Evolutionary conservation across 2,888 invertebrate species (phyloP).

Genomic region (Volucella bombylans): DNA sequence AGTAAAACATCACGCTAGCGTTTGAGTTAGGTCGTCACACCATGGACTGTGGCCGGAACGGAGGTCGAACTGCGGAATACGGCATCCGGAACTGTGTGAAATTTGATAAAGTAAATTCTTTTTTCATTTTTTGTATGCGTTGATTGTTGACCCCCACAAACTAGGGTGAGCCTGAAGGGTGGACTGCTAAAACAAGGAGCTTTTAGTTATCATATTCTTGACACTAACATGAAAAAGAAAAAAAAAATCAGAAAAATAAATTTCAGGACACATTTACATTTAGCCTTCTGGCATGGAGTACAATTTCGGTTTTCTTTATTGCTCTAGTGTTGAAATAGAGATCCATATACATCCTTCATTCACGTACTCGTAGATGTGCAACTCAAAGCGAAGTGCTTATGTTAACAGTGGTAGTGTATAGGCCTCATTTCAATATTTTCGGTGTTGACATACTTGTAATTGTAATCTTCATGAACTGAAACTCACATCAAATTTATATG

Average conservation of each 20-base stretch:
- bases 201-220: slow-evolving; percentile 3
- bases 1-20: slow-evolving; percentile 49
- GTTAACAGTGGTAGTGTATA: no score
- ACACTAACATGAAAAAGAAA: slow-evolving; percentile 5
- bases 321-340: no score
- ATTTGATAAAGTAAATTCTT: slow-evolving; percentile 40
- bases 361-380: no score
- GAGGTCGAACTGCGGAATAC: not conserved
- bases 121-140: not conserved
- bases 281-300: no score
- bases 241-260: not conserved
- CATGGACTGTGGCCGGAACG: not conserved
- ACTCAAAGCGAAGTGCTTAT: no score
- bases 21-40: slow-evolving; percentile 29
- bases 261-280: no score
- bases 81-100: not conserved
- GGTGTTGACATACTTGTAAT: no score
- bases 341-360: no score
- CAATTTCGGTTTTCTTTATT: no score
- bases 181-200: not conserved
- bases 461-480: no score
- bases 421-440: no score
- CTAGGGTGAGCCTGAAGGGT: not conserved
- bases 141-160: slow-evolving; percentile 32
- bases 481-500: no score